Evolutionary conservation across 2,888 invertebrate species (phyloP), one percentile per base, ranked within the genome.

Genomic region (Notodonta ziczac): DNA sequence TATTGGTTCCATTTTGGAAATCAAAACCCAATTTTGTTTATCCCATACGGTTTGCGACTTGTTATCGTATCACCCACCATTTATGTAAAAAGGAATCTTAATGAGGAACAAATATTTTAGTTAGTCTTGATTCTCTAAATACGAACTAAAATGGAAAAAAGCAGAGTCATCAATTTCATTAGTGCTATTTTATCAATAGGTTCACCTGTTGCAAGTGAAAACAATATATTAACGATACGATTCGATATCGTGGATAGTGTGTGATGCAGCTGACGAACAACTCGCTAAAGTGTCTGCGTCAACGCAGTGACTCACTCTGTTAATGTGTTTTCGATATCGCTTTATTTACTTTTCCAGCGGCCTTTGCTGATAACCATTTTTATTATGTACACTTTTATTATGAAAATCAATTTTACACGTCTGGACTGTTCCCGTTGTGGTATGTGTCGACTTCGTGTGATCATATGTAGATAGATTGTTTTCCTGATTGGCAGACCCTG

Each of bases 361-460:
- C 51, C 52, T n/a, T 39, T 54, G 39, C n/a, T 54, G 54, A 54
- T 54, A 54, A 54, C 52, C 7, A 32, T 52, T 52, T 52, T n/a
- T 46, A 46, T 46, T 46, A 46, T 46, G 42, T 5, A 4, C 13
- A 46, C 46, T 46, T 46, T 46, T n/a, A 46, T 46, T 46, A 50
- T 50, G 50, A 66, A 66, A 69, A 68, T 64, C 66, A 54, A 57
- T 24, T 14, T 56, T 60, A 12, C 35, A 63, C 61, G 53, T 46
- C 13, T 12, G 5, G 46, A 24, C 24, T 24, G 24, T 24, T 24
- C 24, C 24, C 24, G 24, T 35, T 35, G 35, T 35, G 35, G 35
- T 35, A 7, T 35, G 35, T 35, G 7, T 3, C 35, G 35, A 2
- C 4, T 35, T 35, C 35, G 35, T 35, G 35, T 35, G 35, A 35